Evolutionary conservation across 2,797 vertebrate species (phyloP).

Genomic region (Chiroxiphia lanceolata): DNA sequence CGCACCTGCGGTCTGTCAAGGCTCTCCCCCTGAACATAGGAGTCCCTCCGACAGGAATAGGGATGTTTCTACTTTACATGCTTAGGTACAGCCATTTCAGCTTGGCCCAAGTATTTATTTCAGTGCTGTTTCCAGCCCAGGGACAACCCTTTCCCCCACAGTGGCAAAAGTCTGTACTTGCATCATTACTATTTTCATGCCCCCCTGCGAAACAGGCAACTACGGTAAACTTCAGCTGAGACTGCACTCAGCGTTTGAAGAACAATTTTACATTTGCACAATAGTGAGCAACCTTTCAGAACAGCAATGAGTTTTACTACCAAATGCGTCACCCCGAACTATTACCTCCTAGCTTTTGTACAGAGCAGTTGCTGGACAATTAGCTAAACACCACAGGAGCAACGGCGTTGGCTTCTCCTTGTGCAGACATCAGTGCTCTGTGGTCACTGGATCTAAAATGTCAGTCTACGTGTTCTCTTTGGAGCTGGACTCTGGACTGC

Average conservation of each 20-base stretch:
- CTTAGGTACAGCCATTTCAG: not conserved
- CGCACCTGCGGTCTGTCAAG: not conserved
- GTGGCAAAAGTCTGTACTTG: not conserved
- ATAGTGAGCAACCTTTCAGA: not conserved
- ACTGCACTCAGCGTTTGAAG: not conserved
- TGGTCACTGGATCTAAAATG: rapidly evolving
- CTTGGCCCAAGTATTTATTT: not conserved
- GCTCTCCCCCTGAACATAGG: rapidly evolving
- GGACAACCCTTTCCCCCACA: not conserved
- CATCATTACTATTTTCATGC: rapidly evolving
- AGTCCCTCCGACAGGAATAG: too few relatives aligned
- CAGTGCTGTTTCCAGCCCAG: not conserved
- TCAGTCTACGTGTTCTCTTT: rapidly evolving
- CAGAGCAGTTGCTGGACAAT: not conserved
- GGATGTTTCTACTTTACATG: rapidly evolving
- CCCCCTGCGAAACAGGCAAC: not conserved
- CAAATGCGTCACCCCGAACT: not conserved
- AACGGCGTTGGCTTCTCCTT: not conserved
- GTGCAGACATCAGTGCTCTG: not conserved
- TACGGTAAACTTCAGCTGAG: not conserved
- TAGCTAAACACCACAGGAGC: not conserved
- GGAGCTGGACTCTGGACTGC: not conserved
- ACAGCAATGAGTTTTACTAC: not conserved
- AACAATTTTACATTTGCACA: not conserved
- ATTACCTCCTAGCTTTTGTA: not conserved